Base-by-base conservation (phyloP, 2,888 invertebrate genomes). In the Rosalia funebris region DNA sequence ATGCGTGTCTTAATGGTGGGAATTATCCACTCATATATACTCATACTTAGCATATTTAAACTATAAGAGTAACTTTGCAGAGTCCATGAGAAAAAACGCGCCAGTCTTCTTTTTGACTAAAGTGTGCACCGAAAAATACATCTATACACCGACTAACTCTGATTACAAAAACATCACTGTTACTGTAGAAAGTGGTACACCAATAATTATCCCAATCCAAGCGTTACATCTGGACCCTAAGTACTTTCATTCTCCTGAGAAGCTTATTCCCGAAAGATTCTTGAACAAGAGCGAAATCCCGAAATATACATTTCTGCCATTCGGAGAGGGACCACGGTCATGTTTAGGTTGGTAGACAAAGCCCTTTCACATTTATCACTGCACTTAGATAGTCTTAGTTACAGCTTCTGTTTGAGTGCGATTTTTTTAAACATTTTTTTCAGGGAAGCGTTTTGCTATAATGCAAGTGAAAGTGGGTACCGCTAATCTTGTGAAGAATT, bases 1-100 rank as follows among this genome's bases (percentile, higher is more conserved):
- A 84, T 50, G 81, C 81, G 63, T 82, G 84, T 2, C 66, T 84
- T 1, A 74, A 72, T 44, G 84, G 84, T 84, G 69, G 62, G 41
- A n/a, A n/a, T n/a, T n/a, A n/a, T n/a, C n/a, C n/a, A n/a, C n/a
- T n/a, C n/a, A n/a, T n/a, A n/a, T n/a, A n/a, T n/a, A n/a, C n/a
- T n/a, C n/a, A n/a, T n/a, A n/a, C n/a, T n/a, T n/a, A n/a, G n/a
- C n/a, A n/a, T n/a, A n/a, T n/a, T n/a, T n/a, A n/a, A n/a, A n/a
- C n/a, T n/a, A n/a, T n/a, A n/a, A n/a, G n/a, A 7, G 34, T 44
- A 36, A 39, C 11, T 60, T 31, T 67, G 32, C 31, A 68, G 68
- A 68, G 47, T 45, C 62, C 0, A 9, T 63, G n/a, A 58, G 68
- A 36, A 16, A 46, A 11, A 46, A 69, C 54, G 71, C 73, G 1